phyloP scores from a whole-genome alignment of 2,888 invertebrate genomes.

The Formica aserva region DNA sequence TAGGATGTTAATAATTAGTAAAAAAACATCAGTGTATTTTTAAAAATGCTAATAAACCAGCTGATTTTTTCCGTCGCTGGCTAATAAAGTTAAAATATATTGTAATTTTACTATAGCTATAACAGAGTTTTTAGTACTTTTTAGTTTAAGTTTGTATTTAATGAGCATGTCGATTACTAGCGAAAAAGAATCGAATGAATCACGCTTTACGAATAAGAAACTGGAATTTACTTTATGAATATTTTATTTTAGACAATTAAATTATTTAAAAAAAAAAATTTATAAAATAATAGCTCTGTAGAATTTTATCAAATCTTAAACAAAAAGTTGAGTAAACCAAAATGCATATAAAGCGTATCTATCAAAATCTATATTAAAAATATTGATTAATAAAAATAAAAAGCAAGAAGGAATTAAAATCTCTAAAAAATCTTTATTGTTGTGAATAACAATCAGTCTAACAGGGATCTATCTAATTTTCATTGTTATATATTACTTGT shows the following conservation, averaged over 20 bases:
- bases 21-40: not conserved
- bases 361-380: not conserved
- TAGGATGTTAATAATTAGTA: not conserved
- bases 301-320: not conserved
- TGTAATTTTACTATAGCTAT: not conserved
- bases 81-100: not conserved
- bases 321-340: not conserved
- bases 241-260: not conserved
- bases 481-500: not conserved
- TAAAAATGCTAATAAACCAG: not conserved
- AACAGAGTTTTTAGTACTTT: not conserved
- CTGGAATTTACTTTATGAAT: not conserved
- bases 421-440: not conserved
- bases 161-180: not conserved
- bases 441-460: not conserved
- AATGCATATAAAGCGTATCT: not conserved
- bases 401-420: not conserved
- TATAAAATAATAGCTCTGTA: not conserved
- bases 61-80: not conserved
- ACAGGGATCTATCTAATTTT: not conserved
- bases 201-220: not conserved
- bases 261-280: not conserved
- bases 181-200: not conserved
- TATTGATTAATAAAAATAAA: constrained; percentile 3
- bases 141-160: not conserved